A percentile compares a stretch with the other conserved stretches of the same genome.
These are phyloP conservation scores for Otolemur crassicaudatus DNA, from an alignment of 2,797 vertebrate species.

Conservation along the genomic window DNA sequence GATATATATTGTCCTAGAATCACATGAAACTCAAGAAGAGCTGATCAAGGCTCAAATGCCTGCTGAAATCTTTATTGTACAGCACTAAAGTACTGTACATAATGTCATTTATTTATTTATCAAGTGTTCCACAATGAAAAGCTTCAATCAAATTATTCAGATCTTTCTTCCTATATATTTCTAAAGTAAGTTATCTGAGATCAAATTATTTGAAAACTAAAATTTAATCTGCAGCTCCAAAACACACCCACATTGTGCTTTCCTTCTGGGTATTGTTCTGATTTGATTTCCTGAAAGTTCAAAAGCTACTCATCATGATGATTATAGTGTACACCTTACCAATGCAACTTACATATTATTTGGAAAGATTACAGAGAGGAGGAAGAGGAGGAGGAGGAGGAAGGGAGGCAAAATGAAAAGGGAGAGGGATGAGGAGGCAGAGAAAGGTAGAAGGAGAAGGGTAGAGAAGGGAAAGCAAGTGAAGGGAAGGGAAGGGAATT, in stretches of 20 bases:
- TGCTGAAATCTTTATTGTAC: neutral
- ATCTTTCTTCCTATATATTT: neutral
- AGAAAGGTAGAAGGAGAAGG: neutral
- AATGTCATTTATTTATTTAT: conserved; percentile 44
- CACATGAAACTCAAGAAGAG: neutral
- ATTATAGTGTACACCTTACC: neutral
- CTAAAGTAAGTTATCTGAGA: neutral
- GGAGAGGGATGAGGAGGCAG: neutral
- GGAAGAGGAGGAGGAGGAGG: neutral
- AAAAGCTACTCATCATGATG: conserved; percentile 41
- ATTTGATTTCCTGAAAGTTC: conserved; percentile 19
- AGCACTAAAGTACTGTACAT: conserved; percentile 14
- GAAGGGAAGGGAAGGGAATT: neutral
- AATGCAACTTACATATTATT: neutral
- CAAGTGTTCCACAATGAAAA: neutral
- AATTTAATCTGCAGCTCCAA: conserved; percentile 24
- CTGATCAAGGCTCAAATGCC: neutral
- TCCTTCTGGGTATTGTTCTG: neutral
- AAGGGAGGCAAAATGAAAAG: neutral
- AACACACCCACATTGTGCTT: neutral
- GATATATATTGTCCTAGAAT: conserved; percentile 19
- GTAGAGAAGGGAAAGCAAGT: neutral
- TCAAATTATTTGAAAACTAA: conserved; percentile 40
- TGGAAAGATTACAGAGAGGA: neutral
- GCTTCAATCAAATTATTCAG: conserved; percentile 31